These are phyloP conservation scores for Phymorhynchus buccinoides DNA, from an alignment of 1,140 invertebrate genomes.

Conservation along the genomic window DNA sequence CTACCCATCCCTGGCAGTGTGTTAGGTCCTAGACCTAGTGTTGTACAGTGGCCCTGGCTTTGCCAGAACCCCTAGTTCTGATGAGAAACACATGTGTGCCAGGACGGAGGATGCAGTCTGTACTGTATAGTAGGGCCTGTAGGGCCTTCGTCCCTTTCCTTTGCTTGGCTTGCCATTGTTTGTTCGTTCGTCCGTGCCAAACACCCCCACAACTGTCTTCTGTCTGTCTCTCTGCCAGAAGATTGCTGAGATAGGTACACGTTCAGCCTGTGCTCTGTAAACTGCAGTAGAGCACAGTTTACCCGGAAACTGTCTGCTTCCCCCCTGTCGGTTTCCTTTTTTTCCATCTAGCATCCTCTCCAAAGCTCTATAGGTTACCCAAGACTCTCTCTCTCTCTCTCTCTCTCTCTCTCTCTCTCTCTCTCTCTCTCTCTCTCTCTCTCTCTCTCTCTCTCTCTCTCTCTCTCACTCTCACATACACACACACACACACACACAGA, in stretches of 20 bases:
- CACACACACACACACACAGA: slow-evolving; percentile 9
- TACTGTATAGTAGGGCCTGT: too few species aligned
- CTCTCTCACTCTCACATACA: not conserved
- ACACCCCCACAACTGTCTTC: not conserved
- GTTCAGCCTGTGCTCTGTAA: too few species aligned
- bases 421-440: not conserved
- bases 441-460: not conserved
- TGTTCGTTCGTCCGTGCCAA: not conserved
- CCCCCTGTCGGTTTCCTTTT: too few species aligned
- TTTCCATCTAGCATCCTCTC: too few species aligned
- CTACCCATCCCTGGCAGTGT: not conserved
- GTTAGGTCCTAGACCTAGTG: not conserved
- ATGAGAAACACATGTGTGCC: slow-evolving; percentile 27
- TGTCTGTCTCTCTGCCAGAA: not conserved
- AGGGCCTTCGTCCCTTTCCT: not conserved
- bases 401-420: not conserved
- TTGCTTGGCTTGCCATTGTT: not conserved
- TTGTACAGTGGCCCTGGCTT: not conserved
- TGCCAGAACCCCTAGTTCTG: not conserved
- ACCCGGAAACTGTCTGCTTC: too few species aligned
- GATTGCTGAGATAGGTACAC: too few species aligned
- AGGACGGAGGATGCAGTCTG: not conserved
- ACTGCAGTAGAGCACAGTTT: too few species aligned
- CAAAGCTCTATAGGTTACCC: too few species aligned
- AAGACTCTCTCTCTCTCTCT: too few species aligned